Evolutionary conservation across 2,888 invertebrate genomes (phyloP).

Genomic region (Antheraea yamamai): DNA sequence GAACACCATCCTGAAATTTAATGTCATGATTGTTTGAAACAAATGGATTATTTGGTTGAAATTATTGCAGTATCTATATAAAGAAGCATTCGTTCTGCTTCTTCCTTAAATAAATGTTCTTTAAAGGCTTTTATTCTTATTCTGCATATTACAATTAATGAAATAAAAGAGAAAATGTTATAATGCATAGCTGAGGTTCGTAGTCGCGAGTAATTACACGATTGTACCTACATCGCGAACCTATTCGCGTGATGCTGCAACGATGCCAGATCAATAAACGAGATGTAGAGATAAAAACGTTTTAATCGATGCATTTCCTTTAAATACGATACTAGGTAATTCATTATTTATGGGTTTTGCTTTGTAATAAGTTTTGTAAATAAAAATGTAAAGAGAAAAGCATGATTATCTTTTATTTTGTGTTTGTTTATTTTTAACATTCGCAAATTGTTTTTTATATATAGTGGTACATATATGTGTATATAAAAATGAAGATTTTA

Average conservation of each 20-base stretch:
- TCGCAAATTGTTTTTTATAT: neutral
- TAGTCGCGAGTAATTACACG: neutral
- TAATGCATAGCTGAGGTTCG: neutral
- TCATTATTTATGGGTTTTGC: neutral
- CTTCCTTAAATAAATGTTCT: neutral
- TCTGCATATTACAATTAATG: neutral
- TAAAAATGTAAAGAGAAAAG: neutral
- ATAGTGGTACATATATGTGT: neutral
- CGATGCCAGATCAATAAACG: conserved; percentile 65
- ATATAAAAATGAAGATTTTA: neutral
- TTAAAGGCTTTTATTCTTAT: neutral
- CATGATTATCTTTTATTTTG: neutral
- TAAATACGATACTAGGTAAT: neutral
- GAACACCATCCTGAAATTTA: conserved; percentile 87
- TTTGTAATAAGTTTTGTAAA: neutral
- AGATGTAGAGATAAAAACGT: conserved; percentile 48
- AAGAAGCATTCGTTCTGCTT: neutral
- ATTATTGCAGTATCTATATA: neutral
- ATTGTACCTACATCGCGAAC: neutral
- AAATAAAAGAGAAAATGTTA: neutral
- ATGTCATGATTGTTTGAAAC: neutral
- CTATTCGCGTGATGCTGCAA: conserved; percentile 55
- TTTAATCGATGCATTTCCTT: neutral
- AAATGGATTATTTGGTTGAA: neutral
- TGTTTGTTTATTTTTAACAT: neutral